These are phyloP conservation scores for Isurus oxyrinchus DNA, from an alignment of 2,113 vertebrate genomes.

Conservation along the genomic window DNA sequence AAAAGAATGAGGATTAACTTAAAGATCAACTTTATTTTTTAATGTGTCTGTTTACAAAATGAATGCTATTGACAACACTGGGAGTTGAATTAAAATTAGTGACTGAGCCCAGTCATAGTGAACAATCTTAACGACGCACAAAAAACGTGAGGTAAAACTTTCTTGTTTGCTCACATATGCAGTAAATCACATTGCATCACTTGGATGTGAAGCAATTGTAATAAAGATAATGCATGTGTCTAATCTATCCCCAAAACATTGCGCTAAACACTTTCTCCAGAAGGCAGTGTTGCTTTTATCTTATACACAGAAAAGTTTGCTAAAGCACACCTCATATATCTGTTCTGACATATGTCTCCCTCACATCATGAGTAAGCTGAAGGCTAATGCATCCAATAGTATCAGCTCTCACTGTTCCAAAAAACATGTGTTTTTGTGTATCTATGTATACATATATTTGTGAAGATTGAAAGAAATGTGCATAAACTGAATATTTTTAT, in stretches of 20 bases:
- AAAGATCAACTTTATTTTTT: constrained; percentile 7
- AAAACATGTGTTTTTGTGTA: background rate
- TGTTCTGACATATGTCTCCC: background rate
- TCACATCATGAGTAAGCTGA: background rate
- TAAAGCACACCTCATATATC: background rate
- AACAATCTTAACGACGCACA: background rate
- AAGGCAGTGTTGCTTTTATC: background rate
- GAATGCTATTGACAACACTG: background rate
- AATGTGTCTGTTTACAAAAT: background rate
- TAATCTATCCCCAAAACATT: background rate
- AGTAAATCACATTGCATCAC: background rate
- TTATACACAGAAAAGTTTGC: background rate
- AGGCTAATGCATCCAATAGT: background rate
- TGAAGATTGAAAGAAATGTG: background rate
- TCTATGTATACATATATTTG: background rate
- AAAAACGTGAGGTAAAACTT: background rate
- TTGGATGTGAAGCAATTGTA: background rate
- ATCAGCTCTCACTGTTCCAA: background rate
- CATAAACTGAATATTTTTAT: background rate
- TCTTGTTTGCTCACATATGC: background rate
- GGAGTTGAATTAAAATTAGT: background rate
- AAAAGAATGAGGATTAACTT: background rate
- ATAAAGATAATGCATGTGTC: background rate
- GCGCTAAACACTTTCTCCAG: background rate
- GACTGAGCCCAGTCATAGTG: background rate